Percentiles rank a stretch among this genome's conserved stretches.
Evolutionary conservation across 2,888 invertebrate genomes (phyloP).

Genomic region (Chrysina gloriosa): DNA sequence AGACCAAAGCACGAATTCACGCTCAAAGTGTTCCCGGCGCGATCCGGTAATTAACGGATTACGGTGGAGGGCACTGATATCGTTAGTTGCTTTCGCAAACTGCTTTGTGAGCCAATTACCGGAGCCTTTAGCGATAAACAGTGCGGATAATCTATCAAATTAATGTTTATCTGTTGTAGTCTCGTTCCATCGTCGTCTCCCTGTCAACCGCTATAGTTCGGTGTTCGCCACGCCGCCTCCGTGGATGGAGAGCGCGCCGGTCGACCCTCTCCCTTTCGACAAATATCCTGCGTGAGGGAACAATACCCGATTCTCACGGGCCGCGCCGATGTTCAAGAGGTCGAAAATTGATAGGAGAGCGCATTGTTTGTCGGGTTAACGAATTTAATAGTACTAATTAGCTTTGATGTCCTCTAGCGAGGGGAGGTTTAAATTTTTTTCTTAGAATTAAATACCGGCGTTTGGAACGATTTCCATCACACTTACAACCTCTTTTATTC

Average conservation of each 20-base stretch:
- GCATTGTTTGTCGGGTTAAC: neutral
- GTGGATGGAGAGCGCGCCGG: neutral
- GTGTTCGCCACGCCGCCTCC: neutral
- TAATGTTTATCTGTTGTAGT: constrained; percentile 50
- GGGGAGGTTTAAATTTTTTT: neutral
- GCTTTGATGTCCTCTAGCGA: neutral
- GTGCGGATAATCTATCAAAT: constrained; percentile 64
- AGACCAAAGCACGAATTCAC: constrained; percentile 34
- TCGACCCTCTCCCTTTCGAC: neutral
- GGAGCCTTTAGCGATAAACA: constrained; percentile 63
- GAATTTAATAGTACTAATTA: constrained; percentile 25
- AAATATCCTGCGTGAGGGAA: neutral
- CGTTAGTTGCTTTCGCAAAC: constrained; percentile 50
- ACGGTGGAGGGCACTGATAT: constrained; percentile 52
- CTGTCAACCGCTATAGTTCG: neutral
- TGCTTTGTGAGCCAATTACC: constrained; percentile 61
- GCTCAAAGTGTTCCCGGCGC: constrained; percentile 46
- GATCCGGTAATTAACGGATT: constrained; percentile 49
- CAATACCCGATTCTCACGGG: constrained; percentile 25
- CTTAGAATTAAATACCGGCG: too few species aligned
- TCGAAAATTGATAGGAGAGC: constrained; percentile 10
- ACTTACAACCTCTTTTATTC: too few species aligned
- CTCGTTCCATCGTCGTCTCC: constrained; percentile 4
- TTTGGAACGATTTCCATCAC: too few species aligned
- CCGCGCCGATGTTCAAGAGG: constrained; percentile 18